These are phyloP conservation scores for Pachydiplax longipennis DNA, from an alignment of 2,888 invertebrate genomes.

Conservation along the genomic window DNA sequence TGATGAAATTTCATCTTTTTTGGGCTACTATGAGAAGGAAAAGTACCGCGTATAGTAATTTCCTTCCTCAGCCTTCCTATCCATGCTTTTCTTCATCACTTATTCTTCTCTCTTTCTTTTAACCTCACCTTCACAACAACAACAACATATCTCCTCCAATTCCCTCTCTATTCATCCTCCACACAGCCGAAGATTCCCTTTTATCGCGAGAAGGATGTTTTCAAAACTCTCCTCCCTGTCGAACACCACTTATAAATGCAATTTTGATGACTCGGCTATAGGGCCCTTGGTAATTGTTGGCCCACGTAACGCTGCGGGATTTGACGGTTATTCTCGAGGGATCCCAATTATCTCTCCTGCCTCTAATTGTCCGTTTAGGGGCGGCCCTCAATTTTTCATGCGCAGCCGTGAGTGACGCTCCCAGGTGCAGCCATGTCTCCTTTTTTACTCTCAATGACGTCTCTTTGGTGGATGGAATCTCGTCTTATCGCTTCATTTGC, in stretches of 20 bases:
- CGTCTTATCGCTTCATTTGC: background rate
- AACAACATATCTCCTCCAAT: background rate
- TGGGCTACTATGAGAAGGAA: too few species aligned
- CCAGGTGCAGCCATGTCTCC: background rate
- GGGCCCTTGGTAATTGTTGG: background rate
- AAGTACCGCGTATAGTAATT: too few species aligned
- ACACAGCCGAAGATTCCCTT: background rate
- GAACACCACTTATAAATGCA: conserved; percentile 24
- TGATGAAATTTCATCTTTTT: too few species aligned
- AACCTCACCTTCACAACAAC: too few species aligned
- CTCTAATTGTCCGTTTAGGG: conserved; percentile 8
- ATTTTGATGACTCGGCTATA: conserved; percentile 1
- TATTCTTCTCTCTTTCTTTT: too few species aligned
- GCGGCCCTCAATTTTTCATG: conserved; percentile 18
- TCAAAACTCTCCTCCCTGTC: background rate
- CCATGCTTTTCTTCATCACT: accelerated
- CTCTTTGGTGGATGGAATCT: too few species aligned
- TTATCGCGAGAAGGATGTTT: background rate
- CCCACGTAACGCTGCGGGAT: background rate
- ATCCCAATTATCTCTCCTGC: conserved; percentile 1
- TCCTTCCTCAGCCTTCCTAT: too few species aligned
- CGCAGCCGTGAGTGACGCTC: background rate
- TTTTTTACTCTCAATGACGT: too few species aligned
- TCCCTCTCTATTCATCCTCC: background rate
- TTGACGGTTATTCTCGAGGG: background rate